Percentiles rank a stretch among this genome's conserved stretches.
phyloP scores from a whole-genome alignment of 92 coral and sea anemone genomes.

The Isaurus tuberculatus region DNA sequence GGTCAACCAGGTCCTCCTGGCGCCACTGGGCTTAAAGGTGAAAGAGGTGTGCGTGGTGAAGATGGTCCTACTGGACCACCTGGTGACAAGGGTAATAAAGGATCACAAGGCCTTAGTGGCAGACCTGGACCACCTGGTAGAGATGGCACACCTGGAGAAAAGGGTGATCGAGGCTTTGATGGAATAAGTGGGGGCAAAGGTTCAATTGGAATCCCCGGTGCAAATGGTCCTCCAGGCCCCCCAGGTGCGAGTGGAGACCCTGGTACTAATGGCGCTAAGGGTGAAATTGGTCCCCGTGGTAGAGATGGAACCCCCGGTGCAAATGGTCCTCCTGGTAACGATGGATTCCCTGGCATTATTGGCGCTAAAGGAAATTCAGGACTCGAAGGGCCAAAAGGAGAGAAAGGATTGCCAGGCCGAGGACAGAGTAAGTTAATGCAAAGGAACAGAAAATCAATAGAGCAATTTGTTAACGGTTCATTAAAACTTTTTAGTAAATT shows the following conservation, averaged over 20 bases:
- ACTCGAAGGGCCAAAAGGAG: constrained; percentile 32
- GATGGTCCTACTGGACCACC: constrained; percentile 34
- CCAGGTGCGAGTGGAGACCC: constrained; percentile 24
- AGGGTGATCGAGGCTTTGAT: constrained; percentile 58
- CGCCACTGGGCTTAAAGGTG: constrained; percentile 40
- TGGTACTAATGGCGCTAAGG: constrained; percentile 50
- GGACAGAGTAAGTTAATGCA: constrained; percentile 18
- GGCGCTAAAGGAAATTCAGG: constrained; percentile 79
- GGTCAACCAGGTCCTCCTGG: constrained; percentile 42
- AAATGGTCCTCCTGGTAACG: constrained; percentile 53
- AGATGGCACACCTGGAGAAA: constrained; percentile 72
- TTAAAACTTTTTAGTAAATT: no score
- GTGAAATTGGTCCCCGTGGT: constrained; percentile 36
- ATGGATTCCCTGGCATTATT: constrained; percentile 64
- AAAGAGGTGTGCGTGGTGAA: constrained; percentile 30
- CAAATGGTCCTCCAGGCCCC: constrained; percentile 55
- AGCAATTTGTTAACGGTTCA: no score
- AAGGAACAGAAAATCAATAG: no score
- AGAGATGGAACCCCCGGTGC: constrained; percentile 53
- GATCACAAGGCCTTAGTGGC: constrained; percentile 42
- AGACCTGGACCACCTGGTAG: constrained; percentile 43
- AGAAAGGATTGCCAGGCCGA: constrained; percentile 51
- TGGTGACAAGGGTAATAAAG: constrained; percentile 44
- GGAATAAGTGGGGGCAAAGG: constrained; percentile 68
- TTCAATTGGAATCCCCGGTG: constrained; percentile 53